Percentiles rank a stretch among this genome's conserved stretches.
These are phyloP conservation scores for Euproctis similis DNA, from an alignment of 2,888 invertebrate genomes.

Conservation along the genomic window DNA sequence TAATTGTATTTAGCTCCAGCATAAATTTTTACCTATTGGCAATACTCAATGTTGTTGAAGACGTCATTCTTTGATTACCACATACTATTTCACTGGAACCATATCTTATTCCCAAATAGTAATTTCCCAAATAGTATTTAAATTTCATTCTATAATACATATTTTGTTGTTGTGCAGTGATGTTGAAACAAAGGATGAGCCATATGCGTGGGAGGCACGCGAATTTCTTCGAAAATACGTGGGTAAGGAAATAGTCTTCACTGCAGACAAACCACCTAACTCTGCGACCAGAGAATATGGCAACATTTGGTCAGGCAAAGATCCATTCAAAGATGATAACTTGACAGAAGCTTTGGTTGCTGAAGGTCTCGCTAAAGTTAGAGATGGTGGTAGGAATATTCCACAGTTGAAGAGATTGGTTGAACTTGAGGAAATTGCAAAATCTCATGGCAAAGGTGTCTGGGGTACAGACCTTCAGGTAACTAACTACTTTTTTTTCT, in stretches of 20 bases:
- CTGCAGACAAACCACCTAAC: slow-evolving; percentile 88
- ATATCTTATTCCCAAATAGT: too few relatives aligned
- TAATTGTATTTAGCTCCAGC: too few relatives aligned
- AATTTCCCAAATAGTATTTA: background rate
- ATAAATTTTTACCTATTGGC: too few relatives aligned
- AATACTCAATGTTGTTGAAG: too few relatives aligned
- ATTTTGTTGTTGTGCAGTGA: slow-evolving; percentile 55
- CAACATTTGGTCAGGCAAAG: slow-evolving; percentile 88
- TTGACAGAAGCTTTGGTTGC: slow-evolving; percentile 90
- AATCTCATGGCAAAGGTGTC: slow-evolving; percentile 89
- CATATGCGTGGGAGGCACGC: slow-evolving; percentile 98
- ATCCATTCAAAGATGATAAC: slow-evolving; percentile 86
- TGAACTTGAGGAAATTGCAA: slow-evolving; percentile 93
- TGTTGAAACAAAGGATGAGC: slow-evolving; percentile 88
- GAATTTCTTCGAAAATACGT: slow-evolving; percentile 95
- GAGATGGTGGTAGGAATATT: slow-evolving; percentile 73
- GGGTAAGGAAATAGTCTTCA: slow-evolving; percentile 92
- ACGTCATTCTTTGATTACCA: too few relatives aligned
- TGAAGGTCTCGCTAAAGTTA: slow-evolving; percentile 92
- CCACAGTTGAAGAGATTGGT: slow-evolving; percentile 82
- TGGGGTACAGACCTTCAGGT: slow-evolving; percentile 75
- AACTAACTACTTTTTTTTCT: too few relatives aligned
- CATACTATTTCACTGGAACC: too few relatives aligned
- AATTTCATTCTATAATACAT: background rate
- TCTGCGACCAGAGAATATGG: slow-evolving; percentile 91